Conservation (phyloP, 2,888 invertebrate genomes). For the Polydrusus tereticollis region DNA sequence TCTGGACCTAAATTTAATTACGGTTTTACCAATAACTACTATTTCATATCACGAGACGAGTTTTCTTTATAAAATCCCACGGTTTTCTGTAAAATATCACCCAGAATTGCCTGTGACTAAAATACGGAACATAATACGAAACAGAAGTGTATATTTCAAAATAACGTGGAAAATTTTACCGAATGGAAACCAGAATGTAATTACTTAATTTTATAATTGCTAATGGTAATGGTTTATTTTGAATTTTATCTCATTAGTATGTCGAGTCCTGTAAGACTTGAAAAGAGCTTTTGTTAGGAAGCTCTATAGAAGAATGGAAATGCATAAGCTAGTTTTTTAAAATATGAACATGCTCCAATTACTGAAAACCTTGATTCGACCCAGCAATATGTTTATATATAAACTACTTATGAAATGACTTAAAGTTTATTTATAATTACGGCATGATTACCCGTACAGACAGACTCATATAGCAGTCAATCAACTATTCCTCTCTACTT, state of each 20-base stretch:
- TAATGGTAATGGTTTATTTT: not conserved
- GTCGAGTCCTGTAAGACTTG: not conserved
- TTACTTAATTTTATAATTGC: slow-evolving; percentile 31
- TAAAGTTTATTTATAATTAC: no score
- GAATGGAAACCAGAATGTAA: slow-evolving; percentile 32
- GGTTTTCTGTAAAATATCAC: slow-evolving; percentile 18
- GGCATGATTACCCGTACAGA: no score
- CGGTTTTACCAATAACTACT: not conserved
- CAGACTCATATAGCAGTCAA: no score
- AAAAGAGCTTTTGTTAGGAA: no score
- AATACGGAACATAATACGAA: slow-evolving; percentile 6
- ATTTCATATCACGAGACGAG: not conserved
- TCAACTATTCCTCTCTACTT: no score
- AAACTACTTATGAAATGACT: no score
- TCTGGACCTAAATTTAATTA: not conserved
- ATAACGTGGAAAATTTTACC: slow-evolving; percentile 27
- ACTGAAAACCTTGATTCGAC: no score
- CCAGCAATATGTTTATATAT: no score
- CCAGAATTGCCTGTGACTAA: slow-evolving; percentile 7
- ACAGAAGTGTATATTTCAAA: slow-evolving; percentile 28
- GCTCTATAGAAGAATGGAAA: no score
- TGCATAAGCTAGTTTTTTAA: no score
- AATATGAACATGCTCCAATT: no score
- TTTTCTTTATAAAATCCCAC: not conserved
- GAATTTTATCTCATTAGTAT: not conserved